Conservation (phyloP, 2,113 vertebrate species). For the Hyla sarda region DNA sequence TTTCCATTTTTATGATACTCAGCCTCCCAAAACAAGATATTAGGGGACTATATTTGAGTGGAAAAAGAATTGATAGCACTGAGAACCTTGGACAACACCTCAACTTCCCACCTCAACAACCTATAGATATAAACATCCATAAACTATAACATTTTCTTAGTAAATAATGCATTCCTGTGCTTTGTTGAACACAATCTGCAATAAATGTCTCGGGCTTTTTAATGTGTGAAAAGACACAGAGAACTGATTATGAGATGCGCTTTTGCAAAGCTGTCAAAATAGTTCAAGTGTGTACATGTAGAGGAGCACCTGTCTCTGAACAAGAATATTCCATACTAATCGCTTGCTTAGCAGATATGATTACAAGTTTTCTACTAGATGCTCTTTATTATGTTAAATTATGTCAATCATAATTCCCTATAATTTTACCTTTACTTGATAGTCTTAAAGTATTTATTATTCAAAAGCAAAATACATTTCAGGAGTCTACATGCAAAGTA, state of each 20-base stretch:
- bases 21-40: no score
- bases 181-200: conserved; percentile 34
- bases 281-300: conserved; percentile 51
- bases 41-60: no score
- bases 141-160: no score
- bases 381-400: conserved; percentile 60
- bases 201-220: conserved; percentile 22
- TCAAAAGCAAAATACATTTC: conserved; percentile 24
- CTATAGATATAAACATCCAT: no score
- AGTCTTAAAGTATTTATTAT: conserved; percentile 38
- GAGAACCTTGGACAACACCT: no score
- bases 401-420: conserved; percentile 58
- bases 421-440: conserved; percentile 45
- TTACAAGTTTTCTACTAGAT: conserved; percentile 54
- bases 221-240: conserved; percentile 40
- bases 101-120: no score
- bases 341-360: conserved; percentile 52
- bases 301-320: conserved; percentile 54
- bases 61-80: no score
- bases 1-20: no score
- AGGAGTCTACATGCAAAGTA: neutral
- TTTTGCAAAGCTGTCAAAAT: conserved; percentile 52
- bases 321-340: conserved; percentile 57
- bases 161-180: neutral
- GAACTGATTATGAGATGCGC: conserved; percentile 34